Percentiles rank a stretch among this genome's conserved stretches.
Conservation (phyloP, 1,140 invertebrate genomes). For the Neodiprion virginianus region DNA sequence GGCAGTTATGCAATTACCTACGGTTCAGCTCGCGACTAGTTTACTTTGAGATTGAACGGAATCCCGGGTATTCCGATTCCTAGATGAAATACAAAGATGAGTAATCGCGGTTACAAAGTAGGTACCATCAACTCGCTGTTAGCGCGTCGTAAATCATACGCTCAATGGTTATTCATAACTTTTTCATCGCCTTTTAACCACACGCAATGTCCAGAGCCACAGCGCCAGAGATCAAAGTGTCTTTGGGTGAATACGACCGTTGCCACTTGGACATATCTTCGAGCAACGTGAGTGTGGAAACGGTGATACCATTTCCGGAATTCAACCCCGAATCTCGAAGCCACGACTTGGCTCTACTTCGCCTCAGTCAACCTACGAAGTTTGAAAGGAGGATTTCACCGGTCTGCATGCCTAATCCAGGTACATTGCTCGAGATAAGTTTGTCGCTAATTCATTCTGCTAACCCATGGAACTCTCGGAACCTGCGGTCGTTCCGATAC, state of each 20-base stretch:
- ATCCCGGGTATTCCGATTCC: neutral
- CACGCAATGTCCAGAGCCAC: constrained; percentile 47
- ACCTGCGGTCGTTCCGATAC: neutral
- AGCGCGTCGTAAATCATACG: too few relatives aligned
- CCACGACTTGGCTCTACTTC: constrained; percentile 68
- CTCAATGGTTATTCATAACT: neutral
- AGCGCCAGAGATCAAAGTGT: constrained; percentile 59
- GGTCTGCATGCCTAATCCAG: constrained; percentile 66
- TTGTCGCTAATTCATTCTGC: neutral
- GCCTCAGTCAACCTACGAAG: constrained; percentile 59
- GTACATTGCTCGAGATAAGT: constrained; percentile 40
- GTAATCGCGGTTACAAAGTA: too few relatives aligned
- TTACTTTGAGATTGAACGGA: constrained; percentile 14
- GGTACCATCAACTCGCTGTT: too few relatives aligned
- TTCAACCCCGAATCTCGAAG: constrained; percentile 61
- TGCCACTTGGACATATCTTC: constrained; percentile 60
- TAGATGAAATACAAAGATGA: too few relatives aligned
- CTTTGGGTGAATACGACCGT: constrained; percentile 62
- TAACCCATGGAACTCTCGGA: neutral
- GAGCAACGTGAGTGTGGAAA: constrained; percentile 58
- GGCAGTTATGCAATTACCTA: constrained; percentile 11
- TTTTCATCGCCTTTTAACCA: neutral
- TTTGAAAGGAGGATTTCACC: constrained; percentile 65
- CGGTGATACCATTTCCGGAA: constrained; percentile 59
- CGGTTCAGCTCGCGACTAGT: too few relatives aligned